phyloP scores from a whole-genome alignment of 2,797 vertebrate genomes.

The Xenentodon cancila region DNA sequence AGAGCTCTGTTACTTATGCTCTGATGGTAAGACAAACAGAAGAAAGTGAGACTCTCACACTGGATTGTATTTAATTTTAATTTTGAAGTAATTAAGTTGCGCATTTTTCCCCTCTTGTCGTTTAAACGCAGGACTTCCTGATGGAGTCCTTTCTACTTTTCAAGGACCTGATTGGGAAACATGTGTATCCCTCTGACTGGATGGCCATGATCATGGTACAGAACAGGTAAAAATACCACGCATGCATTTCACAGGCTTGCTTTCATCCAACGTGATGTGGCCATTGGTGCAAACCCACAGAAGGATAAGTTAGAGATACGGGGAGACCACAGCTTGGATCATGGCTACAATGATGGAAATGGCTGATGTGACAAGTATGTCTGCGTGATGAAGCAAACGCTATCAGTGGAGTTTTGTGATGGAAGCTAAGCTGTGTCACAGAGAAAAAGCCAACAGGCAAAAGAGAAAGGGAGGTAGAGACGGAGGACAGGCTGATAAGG shows the following conservation, averaged over 20 bases:
- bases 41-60: neutral
- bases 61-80: neutral
- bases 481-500: constrained; percentile 38
- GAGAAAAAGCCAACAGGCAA: constrained; percentile 25
- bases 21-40: neutral
- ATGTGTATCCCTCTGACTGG: constrained; percentile 95
- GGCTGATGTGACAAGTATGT: constrained; percentile 53
- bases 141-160: constrained; percentile 98
- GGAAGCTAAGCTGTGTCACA: constrained; percentile 32
- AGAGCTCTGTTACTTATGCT: neutral
- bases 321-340: constrained; percentile 46
- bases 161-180: constrained; percentile 94
- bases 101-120: constrained; percentile 1
- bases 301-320: constrained; percentile 33
- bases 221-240: constrained; percentile 87
- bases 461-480: constrained; percentile 19
- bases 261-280: constrained; percentile 30
- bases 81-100: neutral
- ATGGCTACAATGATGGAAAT: constrained; percentile 43
- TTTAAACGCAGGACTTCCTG: constrained; percentile 89
- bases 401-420: constrained; percentile 8
- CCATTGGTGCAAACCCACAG: constrained; percentile 35
- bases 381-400: constrained; percentile 30
- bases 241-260: constrained; percentile 25
- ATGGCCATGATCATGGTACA: constrained; percentile 99